Conservation (phyloP, 2,797 vertebrate species). For the Gymnothorax reevesii region DNA sequence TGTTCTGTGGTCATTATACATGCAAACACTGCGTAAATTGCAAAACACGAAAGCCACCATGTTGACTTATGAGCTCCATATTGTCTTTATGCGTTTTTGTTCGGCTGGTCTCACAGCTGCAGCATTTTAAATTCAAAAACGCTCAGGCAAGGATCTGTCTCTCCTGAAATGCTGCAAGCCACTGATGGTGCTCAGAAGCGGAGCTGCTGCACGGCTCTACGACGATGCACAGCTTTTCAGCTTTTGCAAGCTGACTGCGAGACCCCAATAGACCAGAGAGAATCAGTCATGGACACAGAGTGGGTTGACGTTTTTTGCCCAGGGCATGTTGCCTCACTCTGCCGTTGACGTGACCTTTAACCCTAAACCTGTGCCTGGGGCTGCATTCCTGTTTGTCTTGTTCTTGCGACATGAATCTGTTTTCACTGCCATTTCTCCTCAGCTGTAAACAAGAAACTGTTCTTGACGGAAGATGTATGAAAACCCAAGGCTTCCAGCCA, state of each 20-base stretch:
- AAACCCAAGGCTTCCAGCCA: neutral
- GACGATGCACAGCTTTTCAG: neutral
- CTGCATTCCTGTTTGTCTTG: too few species aligned
- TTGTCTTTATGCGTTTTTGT: neutral
- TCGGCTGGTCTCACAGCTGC: neutral
- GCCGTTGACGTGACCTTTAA: too few species aligned
- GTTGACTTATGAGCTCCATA: neutral
- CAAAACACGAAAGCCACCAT: neutral
- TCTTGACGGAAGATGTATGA: neutral
- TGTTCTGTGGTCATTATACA: slow-evolving; percentile 47
- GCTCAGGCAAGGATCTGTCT: neutral
- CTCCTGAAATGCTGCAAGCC: neutral
- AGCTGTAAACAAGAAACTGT: too few species aligned
- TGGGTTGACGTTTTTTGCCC: neutral
- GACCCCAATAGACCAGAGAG: neutral
- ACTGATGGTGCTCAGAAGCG: neutral
- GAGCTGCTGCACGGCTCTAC: neutral
- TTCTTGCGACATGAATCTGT: too few species aligned
- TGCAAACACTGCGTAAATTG: neutral
- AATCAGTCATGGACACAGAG: neutral
- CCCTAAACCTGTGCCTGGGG: too few species aligned
- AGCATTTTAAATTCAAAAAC: neutral
- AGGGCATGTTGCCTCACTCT: neutral
- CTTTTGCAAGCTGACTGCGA: neutral
- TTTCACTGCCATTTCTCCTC: too few species aligned